Evolutionary conservation across 1,140 invertebrate species (phyloP), one percentile per base, ranked within the genome.

Genomic region (Solenopsis fugax): DNA sequence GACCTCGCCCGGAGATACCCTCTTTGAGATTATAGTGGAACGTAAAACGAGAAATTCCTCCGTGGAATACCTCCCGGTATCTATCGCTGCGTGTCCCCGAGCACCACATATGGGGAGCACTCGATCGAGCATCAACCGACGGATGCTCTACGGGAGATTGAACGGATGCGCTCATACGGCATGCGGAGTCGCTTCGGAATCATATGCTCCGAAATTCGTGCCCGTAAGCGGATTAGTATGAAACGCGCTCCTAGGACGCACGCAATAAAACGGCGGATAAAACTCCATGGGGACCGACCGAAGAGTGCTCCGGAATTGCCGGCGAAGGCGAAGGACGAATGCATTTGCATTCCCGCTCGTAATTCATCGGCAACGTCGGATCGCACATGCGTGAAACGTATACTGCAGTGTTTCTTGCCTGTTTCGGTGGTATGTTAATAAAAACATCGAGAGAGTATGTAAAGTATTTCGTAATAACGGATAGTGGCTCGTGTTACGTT

Each of bases 401-500:
- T 29, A 37, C 50, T 37, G 48, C 65, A 16, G 16, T 34, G 45
- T 48, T 72, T 72, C 37, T 58, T 72, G 21, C 48, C 48, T 41
- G 37, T 13, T 82, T 60, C n/a, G 50, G 16, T 29, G 34, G 24
- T 41, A 16, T 67, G 48, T 21, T 50, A 60, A 76, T 88, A 88
- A 89, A 77, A 89, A 85, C 56, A 81, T 71, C 85, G 56, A n/a
- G 62, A 41, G 48, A 45, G 65, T 72, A 72, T 65, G 87, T 67
- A 71, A 89, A 89, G 82, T 77, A 87, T 88, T 90, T 86, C 67
- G 86, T 87, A 92, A 92, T 92, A 91, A 89, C 88, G 87, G 34
- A 80, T 52, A 50, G 72, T 89, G 73, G 84, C 18, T 75, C 89
- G 82, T 60, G 78, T 65, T 81, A 60, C 78, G 54, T 62, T 52